These are phyloP conservation scores for Mycalesis mineus DNA, from an alignment of 2,888 invertebrate genomes.

Conservation along the genomic window DNA sequence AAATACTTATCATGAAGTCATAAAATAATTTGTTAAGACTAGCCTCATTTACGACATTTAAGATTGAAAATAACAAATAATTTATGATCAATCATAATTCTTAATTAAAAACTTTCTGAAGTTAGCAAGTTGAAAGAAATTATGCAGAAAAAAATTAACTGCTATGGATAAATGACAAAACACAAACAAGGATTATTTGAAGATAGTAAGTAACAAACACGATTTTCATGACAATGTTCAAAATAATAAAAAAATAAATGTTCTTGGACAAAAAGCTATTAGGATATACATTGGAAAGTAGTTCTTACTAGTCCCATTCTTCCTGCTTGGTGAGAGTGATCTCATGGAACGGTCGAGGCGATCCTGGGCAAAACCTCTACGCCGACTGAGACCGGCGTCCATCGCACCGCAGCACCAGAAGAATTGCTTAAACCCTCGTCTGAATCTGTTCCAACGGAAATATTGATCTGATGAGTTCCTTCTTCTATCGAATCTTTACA, in stretches of 20 bases:
- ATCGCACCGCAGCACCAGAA: constrained; percentile 91
- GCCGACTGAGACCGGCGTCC: constrained; percentile 82
- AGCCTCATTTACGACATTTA: too few relatives aligned
- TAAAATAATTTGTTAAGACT: background rate
- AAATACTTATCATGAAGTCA: background rate
- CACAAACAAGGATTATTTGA: background rate
- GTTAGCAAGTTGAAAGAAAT: background rate
- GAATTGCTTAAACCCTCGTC: constrained; percentile 94
- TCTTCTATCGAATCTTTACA: too few relatives aligned
- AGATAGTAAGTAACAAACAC: background rate
- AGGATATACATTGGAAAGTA: background rate
- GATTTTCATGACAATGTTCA: background rate
- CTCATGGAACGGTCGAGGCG: constrained; percentile 88
- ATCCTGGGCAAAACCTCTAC: constrained; percentile 86
- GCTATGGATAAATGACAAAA: background rate
- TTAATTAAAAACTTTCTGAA: background rate
- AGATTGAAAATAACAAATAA: too few relatives aligned
- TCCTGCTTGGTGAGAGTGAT: constrained; percentile 79
- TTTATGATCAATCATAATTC: too few relatives aligned
- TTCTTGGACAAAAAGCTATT: background rate
- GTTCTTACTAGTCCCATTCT: constrained; percentile 67
- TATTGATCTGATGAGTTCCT: background rate
- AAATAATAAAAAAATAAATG: background rate
- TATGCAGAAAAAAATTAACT: background rate
- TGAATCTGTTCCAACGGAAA: constrained; percentile 73